phyloP scores from a whole-genome alignment of 2,797 vertebrate genomes.

The Anolis apletophallus region DNA sequence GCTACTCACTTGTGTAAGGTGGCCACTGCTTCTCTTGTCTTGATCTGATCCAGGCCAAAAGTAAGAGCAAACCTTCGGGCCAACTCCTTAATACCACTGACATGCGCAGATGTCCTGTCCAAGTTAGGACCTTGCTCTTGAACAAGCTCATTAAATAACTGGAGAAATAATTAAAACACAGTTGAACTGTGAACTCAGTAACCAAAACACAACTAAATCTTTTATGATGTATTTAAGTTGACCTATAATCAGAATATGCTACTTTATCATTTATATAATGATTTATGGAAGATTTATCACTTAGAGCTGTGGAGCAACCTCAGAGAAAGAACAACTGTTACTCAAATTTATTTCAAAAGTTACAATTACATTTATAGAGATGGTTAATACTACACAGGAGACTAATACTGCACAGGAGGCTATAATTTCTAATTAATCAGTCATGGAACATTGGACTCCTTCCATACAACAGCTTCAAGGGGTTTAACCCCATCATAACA shows the following conservation, averaged over 20 bases:
- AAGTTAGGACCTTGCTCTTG: constrained; percentile 97
- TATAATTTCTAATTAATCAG: neutral
- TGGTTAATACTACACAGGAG: too few relatives aligned
- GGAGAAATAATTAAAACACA: constrained; percentile 52
- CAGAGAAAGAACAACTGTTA: neutral
- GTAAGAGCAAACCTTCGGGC: constrained; percentile 98
- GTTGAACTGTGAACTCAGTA: neutral
- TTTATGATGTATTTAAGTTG: neutral
- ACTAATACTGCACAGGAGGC: neutral
- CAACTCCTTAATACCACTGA: constrained; percentile 97
- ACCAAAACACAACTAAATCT: neutral
- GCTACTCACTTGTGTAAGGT: constrained; percentile 96
- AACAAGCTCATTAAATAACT: constrained; percentile 98
- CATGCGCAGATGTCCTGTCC: constrained; percentile 96
- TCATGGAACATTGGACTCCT: neutral
- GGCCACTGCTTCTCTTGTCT: constrained; percentile 97
- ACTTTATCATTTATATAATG: too few relatives aligned
- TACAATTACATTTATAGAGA: neutral
- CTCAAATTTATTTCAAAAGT: neutral
- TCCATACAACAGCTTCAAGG: neutral
- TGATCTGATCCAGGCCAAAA: constrained; percentile 98
- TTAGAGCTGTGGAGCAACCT: neutral
- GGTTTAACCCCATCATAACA: neutral
- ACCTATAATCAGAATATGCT: neutral
- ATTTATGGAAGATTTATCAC: neutral